Percentiles rank a stretch among this genome's conserved stretches.
Conservation (phyloP, 2,888 invertebrate genomes). For the Dynastes tityus region DNA sequence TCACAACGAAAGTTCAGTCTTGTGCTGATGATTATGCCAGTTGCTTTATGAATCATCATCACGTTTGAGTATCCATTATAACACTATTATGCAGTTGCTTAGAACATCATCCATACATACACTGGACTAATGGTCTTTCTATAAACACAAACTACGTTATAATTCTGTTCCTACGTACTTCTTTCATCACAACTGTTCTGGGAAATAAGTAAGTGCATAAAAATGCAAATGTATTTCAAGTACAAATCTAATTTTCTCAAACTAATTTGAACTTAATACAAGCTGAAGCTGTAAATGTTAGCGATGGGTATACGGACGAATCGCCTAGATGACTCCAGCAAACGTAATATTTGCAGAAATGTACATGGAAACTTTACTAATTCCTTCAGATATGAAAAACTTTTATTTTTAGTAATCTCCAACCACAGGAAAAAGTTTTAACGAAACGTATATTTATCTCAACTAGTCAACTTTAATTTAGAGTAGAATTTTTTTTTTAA, state of each 20-base stretch:
- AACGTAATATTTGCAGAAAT: constrained; percentile 4
- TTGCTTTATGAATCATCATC: no score
- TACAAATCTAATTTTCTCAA: constrained; percentile 2
- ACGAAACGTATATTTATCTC: constrained; percentile 18
- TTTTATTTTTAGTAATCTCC: constrained; percentile 27
- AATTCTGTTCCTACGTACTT: no score
- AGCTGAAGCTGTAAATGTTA: background rate
- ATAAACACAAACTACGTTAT: no score
- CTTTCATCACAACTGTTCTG: no score
- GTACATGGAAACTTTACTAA: constrained; percentile 9
- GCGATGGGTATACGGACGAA: background rate
- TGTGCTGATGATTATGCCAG: no score
- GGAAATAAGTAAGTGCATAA: no score
- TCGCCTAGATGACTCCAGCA: background rate
- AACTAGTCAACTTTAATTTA: constrained; percentile 14
- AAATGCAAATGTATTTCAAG: no score
- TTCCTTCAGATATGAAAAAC: constrained; percentile 21
- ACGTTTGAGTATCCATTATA: no score
- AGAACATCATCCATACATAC: no score
- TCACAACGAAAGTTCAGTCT: no score
- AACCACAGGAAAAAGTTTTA: constrained; percentile 20
- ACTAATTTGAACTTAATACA: background rate
- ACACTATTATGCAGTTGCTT: no score
- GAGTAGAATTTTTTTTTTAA: constrained; percentile 5
- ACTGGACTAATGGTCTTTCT: no score